phyloP scores from a whole-genome alignment of 2,113 vertebrate genomes.

The Nettapus auritus region DNA sequence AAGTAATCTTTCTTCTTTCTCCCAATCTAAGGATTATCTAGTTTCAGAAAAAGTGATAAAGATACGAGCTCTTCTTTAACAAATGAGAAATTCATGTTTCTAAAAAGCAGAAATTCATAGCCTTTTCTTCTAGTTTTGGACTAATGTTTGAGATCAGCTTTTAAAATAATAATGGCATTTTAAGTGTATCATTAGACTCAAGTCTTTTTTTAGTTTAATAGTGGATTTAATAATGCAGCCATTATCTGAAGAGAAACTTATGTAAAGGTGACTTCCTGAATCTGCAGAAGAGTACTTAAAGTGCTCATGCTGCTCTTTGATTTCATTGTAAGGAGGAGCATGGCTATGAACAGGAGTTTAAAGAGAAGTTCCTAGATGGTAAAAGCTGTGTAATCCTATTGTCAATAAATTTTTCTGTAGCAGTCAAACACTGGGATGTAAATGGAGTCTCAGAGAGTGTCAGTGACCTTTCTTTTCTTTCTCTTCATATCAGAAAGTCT shows the following conservation, averaged over 20 bases:
- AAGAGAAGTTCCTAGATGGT: neutral
- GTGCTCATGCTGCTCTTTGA: neutral
- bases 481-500: neutral
- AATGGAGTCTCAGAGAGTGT: neutral
- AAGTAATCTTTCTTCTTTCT: neutral
- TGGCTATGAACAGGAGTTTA: neutral
- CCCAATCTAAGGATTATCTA: neutral
- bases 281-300: neutral
- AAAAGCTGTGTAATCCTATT: neutral
- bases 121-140: neutral
- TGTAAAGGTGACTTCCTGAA: neutral
- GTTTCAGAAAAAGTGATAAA: neutral
- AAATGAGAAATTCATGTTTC: neutral
- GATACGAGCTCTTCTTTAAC: neutral
- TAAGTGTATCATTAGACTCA: neutral
- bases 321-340: neutral
- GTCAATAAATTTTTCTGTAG: neutral
- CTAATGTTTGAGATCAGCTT: neutral
- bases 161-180: neutral
- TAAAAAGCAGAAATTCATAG: neutral
- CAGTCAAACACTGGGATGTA: neutral
- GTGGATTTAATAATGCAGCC: neutral
- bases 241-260: neutral
- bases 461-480: neutral
- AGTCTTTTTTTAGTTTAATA: neutral